Conservation (phyloP, 2,888 invertebrate species). For the Napeogenes inachia region DNA sequence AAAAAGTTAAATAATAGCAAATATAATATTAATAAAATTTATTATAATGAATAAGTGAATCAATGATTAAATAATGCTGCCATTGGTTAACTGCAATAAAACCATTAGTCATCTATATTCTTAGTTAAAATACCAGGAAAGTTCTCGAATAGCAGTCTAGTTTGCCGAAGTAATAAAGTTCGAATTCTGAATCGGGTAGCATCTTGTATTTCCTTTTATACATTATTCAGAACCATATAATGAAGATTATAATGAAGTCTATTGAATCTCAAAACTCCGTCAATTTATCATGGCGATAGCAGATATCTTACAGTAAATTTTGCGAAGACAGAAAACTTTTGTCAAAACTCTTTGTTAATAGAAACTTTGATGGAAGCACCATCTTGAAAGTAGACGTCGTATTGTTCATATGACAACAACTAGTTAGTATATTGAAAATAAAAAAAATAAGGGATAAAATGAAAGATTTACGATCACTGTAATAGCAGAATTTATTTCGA, state of each 20-base stretch:
- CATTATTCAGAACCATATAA: slow-evolving; percentile 23
- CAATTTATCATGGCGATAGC: slow-evolving; percentile 62
- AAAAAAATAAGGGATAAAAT: slow-evolving; percentile 11
- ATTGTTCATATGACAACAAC: slow-evolving; percentile 7
- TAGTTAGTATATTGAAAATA: neutral
- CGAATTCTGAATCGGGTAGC: neutral
- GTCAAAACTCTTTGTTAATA: slow-evolving; percentile 52
- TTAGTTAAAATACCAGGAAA: too few species aligned
- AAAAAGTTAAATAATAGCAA: too few species aligned
- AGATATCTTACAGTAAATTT: slow-evolving; percentile 50
- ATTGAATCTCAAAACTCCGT: slow-evolving; percentile 60
- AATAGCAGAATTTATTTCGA: slow-evolving; percentile 25
- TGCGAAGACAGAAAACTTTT: slow-evolving; percentile 54
- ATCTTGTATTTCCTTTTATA: slow-evolving; percentile 15
- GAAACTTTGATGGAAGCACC: slow-evolving; percentile 46
- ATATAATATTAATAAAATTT: too few species aligned
- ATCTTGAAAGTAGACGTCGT: slow-evolving; percentile 31
- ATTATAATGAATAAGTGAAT: too few species aligned
- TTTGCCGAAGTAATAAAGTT: too few species aligned
- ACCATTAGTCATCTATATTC: too few species aligned
- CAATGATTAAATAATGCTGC: too few species aligned
- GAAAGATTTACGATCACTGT: slow-evolving; percentile 17
- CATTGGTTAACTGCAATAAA: too few species aligned
- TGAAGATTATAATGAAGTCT: slow-evolving; percentile 35
- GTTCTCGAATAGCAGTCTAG: too few species aligned